Evolutionary conservation across 2,113 vertebrate species (phyloP), one percentile per base, ranked within the genome.

Genomic region (Lanius ludovicianus): DNA sequence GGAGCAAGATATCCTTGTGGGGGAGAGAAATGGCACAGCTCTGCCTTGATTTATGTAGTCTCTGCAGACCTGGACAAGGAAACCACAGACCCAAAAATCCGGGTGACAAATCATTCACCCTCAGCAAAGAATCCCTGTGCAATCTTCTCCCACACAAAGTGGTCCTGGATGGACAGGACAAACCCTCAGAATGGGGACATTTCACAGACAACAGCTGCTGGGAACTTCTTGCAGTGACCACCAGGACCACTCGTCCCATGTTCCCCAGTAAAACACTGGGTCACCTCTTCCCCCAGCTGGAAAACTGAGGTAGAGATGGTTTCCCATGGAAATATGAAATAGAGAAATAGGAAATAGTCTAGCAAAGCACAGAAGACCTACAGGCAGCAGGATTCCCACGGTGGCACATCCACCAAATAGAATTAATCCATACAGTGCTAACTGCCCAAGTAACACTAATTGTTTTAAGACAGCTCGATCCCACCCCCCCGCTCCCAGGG

Each of bases 321-420:
- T 87, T 74, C 30, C 59, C 41, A 39, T 4, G 21, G 39, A 71
- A 80, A 50, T 16, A 59, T 0, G 10, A 75, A 79, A 60, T 4
- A 11, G 5, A 76, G 13, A 73, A 73, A 46, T 6, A 53, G 1
- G 13, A 62, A 85, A 47, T 2, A 12, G 33, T 25, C 49, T 8
- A 78, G 35, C 49, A 81, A 65, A 78, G 60, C 35, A 67, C 65
- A 82, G 74, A 60, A 74, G 33, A 81, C 7, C 55, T 37, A 41
- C 1, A 77, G 30, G 74, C 1, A n/a, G 76, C n/a, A 84, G 60
- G 42, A 78, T 56, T 63, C 7, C 14, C 50, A 37, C 0, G 0
- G 30, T 50, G 44, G 47, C 62, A 39, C 2, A 70, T 18, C 42
- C 2, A 2, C 39, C 56, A 76, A n/a, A 39, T 0, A 67, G 8